Base-by-base conservation (phyloP, 2,888 invertebrate species). In the Nephrotoma flavescens region DNA sequence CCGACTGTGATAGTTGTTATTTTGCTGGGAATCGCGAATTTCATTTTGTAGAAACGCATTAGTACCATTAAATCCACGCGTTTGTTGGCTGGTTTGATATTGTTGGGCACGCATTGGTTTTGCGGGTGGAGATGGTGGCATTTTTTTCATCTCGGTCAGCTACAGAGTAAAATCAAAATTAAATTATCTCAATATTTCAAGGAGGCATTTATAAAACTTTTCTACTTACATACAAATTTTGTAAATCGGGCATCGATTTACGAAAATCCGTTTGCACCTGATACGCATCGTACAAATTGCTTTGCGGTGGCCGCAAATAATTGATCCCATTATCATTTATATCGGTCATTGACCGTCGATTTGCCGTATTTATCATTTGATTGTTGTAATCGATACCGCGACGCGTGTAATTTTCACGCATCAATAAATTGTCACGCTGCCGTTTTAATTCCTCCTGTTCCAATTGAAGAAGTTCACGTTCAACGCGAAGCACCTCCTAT, bases 371-470 rank as follows among this genome's bases (percentile, higher is more conserved):
- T n/a, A 91, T 88, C 91, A 91, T 91, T 89, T 91, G 91, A 85
- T 91, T 91, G 86, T 91, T 91, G 89, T 92, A 91, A 86, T 91
- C 91, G 87, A 94, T 92, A 86, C 91, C 91, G 11, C 91, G 90
- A 1, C 93, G 91, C n/a, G 93, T 94, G 89, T 94, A 93, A 89
- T 92, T 93, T 89, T 95, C 95, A 83, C 94, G 93, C 88, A 94
- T 92, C 31, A 95, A 92, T 9, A 96, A 91, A 90, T 95, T 96
- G 89, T 95, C 96, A 11, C 95, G 93, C 89, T 96, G 95, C 3
- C 96, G 92, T 88, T 95, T 94, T 11, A 96, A 89, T 90, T 96
- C 96, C 90, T 96, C 96, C 90, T 95, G 95, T 90, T 96, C 96
- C 85, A 95, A 91, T 90, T 96, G 96, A 4, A 96, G 91, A 1